Base-by-base conservation (phyloP, 2,113 vertebrate genomes). In the Charadrius vociferus region DNA sequence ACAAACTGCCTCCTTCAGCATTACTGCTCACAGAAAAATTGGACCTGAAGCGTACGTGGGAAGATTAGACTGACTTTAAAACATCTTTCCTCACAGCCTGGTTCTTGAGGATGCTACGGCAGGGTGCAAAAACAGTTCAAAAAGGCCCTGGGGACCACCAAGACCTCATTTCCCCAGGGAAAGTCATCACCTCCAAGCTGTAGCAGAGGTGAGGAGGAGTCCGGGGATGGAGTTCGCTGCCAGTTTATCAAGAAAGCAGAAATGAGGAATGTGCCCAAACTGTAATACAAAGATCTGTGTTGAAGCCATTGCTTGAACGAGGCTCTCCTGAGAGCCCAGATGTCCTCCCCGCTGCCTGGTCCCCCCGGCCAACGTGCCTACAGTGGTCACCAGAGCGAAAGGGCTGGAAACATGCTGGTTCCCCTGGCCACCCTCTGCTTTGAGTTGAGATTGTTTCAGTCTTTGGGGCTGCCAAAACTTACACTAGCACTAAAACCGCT, bases 351-450 rank as follows among this genome's bases (percentile, higher is more conserved):
- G 0, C 14, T 45, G 53, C 66, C 17, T 14, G 20, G 4, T 17
- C 10, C 27, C 17, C 6, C 22, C 4, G n/a, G 56, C 9, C 67
- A 36, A 4, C 6, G 4, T 3, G 7, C 0, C 3, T 23, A 1
- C 9, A 50, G 45, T 47, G 66, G n/a, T 30, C 72, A 43, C 70
- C 37, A 26, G 26, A 63, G 41, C 37, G 56, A 37, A n/a, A 45
- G 27, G 14, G 14, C 13, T 52, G 37, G 61, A 17, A 79, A 20
- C 21, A 8, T 0, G 0, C 36, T n/a, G 41, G 32, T 23, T 37
- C 12, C 32, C 14, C 71, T 7, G 27, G 22, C n/a, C n/a, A 30
- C 37, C 24, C 29, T 27, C 56, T 70, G 20, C 3, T 62, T 34
- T 34, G 27, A 10, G 24, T 6, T 1, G 30, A 39, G 41, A 14